A percentile compares a stretch with the other conserved stretches of the same genome.
Evolutionary conservation across 2,888 invertebrate species (phyloP).

Genomic region (Luperina testacea): DNA sequence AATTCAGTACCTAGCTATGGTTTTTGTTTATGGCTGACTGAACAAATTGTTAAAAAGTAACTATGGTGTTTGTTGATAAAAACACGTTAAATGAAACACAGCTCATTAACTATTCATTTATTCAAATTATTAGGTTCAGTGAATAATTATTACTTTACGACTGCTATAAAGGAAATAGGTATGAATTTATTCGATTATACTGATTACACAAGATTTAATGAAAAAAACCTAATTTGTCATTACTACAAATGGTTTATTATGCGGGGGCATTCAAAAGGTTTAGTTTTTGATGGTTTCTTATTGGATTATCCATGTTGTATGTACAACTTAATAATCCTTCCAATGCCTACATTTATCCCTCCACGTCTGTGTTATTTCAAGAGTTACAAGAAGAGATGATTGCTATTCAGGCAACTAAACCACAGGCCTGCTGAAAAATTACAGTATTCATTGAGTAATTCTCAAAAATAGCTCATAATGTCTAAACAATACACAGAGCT

Average conservation of each 20-base stretch:
- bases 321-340: background rate
- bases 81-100: conserved; percentile 28
- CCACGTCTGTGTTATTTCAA: background rate
- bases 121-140: conserved; percentile 22
- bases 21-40: conserved; percentile 7
- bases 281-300: no score
- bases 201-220: conserved; percentile 5
- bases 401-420: background rate
- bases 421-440: background rate
- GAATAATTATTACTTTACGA: conserved; percentile 22
- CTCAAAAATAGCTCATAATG: conserved; percentile 31
- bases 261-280: background rate
- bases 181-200: conserved; percentile 4
- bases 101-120: conserved; percentile 43
- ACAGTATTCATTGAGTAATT: conserved; percentile 34
- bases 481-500: conserved; percentile 8
- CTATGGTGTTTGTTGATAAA: conserved; percentile 31
- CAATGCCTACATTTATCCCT: background rate
- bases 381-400: conserved; percentile 25
- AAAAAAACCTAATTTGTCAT: background rate
- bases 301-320: background rate
- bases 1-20: conserved; percentile 7
- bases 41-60: background rate
- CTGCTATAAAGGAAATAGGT: conserved; percentile 10
- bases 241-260: background rate